These are phyloP conservation scores for Ctenodactylus gundi DNA, from an alignment of 2,113 vertebrate genomes.

Conservation along the genomic window DNA sequence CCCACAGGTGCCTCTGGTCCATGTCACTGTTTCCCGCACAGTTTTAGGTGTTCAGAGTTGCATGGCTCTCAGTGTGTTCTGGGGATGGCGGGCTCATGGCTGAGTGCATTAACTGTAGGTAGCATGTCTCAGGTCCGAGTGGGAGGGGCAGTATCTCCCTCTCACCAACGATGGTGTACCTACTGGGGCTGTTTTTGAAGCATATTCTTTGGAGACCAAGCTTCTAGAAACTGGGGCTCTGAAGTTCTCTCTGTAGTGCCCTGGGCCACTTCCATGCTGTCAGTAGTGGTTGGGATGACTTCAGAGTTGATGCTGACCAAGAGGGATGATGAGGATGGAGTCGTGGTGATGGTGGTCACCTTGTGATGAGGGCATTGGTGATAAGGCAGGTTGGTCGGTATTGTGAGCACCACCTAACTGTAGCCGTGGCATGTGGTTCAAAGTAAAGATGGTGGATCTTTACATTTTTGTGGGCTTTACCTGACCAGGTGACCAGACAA, in stretches of 20 bases:
- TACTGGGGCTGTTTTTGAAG: background rate
- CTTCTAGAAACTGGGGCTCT: background rate
- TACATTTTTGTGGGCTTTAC: no score
- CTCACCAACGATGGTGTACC: background rate
- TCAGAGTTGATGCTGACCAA: background rate
- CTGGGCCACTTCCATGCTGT: background rate
- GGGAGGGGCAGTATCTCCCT: background rate
- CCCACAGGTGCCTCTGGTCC: background rate
- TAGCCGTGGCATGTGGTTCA: no score
- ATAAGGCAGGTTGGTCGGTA: background rate
- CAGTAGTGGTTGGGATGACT: background rate
- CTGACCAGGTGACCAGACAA: no score
- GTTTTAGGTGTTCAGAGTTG: background rate
- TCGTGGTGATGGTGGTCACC: background rate
- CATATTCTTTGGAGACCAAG: background rate
- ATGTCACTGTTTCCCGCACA: background rate
- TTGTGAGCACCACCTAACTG: no score
- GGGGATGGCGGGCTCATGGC: background rate
- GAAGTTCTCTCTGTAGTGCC: background rate
- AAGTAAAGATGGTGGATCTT: no score
- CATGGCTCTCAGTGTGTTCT: background rate
- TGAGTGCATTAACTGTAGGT: background rate
- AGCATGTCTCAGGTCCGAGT: background rate
- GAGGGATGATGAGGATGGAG: background rate
- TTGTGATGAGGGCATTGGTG: background rate